These are phyloP conservation scores for Trimorus sp. DNA, from an alignment of 2,888 invertebrate species.

Conservation along the genomic window DNA sequence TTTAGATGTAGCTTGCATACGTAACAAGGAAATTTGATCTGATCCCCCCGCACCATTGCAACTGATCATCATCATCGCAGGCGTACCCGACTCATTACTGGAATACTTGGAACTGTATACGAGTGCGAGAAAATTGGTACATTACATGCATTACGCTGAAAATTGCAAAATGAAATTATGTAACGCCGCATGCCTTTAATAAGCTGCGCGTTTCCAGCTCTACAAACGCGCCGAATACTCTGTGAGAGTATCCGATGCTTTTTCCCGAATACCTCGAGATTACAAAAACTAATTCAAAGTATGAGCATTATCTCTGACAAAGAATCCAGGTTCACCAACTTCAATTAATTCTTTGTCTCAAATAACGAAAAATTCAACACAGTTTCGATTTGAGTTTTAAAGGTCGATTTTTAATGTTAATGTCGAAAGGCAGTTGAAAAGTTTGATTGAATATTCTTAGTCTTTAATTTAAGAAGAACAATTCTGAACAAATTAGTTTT, in stretches of 20 bases:
- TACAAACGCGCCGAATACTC: conserved; percentile 11
- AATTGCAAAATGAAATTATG: conserved; percentile 48
- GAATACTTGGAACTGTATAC: conserved; percentile 44
- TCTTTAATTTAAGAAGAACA: too few relatives aligned
- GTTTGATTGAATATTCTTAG: too few relatives aligned
- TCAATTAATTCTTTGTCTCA: too few relatives aligned
- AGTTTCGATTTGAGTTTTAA: too few relatives aligned
- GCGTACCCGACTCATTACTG: conserved; percentile 33
- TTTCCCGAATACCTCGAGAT: too few relatives aligned
- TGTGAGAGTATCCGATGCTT: neutral
- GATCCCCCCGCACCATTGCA: conserved; percentile 39
- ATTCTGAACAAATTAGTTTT: too few relatives aligned
- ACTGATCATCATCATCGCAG: conserved; percentile 37
- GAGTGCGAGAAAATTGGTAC: conserved; percentile 50
- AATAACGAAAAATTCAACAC: too few relatives aligned
- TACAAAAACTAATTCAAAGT: too few relatives aligned
- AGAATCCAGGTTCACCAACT: too few relatives aligned
- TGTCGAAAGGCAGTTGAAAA: too few relatives aligned
- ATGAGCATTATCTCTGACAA: too few relatives aligned
- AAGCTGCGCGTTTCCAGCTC: conserved; percentile 18
- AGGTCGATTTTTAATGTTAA: too few relatives aligned
- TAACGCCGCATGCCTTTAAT: conserved; percentile 38
- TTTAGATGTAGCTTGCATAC: conserved; percentile 36
- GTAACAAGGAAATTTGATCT: conserved; percentile 55
- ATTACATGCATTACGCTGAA: conserved; percentile 39